These are phyloP conservation scores for Oryzias javanicus DNA, from an alignment of 2,113 vertebrate species.

Conservation along the genomic window DNA sequence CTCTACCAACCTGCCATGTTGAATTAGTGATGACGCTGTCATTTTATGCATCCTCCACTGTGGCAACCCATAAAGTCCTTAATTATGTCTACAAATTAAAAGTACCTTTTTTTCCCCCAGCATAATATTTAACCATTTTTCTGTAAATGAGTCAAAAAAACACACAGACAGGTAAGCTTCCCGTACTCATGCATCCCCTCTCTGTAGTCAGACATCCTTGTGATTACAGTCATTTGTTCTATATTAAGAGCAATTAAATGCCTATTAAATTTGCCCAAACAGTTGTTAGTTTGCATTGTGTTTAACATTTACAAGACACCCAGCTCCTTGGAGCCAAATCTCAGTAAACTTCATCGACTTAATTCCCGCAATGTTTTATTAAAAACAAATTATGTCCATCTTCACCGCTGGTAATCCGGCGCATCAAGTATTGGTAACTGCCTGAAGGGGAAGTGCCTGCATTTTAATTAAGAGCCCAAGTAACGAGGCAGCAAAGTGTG, in stretches of 20 bases:
- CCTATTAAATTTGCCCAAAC: constrained; percentile 69
- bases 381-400: constrained; percentile 79
- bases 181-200: constrained; percentile 40
- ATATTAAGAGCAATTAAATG: constrained; percentile 76
- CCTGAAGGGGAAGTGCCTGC: constrained; percentile 73
- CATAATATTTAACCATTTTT: constrained; percentile 56
- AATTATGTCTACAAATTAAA: constrained; percentile 81
- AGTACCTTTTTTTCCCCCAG: constrained; percentile 58
- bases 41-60: constrained; percentile 83
- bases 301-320: constrained; percentile 58
- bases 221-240: constrained; percentile 69
- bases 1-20: constrained; percentile 94
- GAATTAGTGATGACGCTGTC: constrained; percentile 93
- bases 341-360: constrained; percentile 74
- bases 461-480: constrained; percentile 81
- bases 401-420: constrained; percentile 72
- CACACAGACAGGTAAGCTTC: constrained; percentile 58
- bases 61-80: constrained; percentile 80
- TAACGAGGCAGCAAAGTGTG: constrained; percentile 75
- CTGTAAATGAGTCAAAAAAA: constrained; percentile 58
- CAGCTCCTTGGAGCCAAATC: constrained; percentile 68
- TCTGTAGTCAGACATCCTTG: constrained; percentile 54
- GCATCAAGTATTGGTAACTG: constrained; percentile 78
- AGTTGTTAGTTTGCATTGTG: constrained; percentile 73
- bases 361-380: constrained; percentile 78